Conservation (phyloP, 1,140 invertebrate genomes). For the Psilanteris sp. region DNA sequence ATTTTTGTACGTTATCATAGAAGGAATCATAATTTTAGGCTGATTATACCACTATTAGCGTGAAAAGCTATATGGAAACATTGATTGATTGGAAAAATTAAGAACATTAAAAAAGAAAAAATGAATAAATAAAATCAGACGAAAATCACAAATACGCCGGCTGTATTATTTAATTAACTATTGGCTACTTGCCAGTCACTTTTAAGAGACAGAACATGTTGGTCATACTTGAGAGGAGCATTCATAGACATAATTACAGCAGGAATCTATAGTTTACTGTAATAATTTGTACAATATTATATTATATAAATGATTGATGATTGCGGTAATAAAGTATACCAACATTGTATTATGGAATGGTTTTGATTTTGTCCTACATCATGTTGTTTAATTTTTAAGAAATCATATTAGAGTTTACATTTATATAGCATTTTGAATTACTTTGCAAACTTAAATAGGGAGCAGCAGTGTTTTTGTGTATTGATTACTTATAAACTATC, state of each 20-base stretch:
- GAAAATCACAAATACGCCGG: slow-evolving; percentile 65
- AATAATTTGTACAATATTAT: slow-evolving; percentile 80
- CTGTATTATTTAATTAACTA: slow-evolving; percentile 75
- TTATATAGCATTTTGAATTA: too few species aligned
- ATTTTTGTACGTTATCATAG: slow-evolving; percentile 79
- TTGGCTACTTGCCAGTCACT: slow-evolving; percentile 71
- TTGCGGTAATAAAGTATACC: slow-evolving; percentile 79
- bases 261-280: slow-evolving; percentile 79
- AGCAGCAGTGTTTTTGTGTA: too few species aligned
- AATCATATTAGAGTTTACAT: too few species aligned
- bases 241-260: slow-evolving; percentile 76
- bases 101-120: slow-evolving; percentile 22
- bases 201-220: slow-evolving; percentile 73
- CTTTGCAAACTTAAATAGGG: too few species aligned
- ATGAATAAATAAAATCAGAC: slow-evolving; percentile 43
- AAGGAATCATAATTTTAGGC: slow-evolving; percentile 74
- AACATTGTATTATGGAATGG: slow-evolving; percentile 74
- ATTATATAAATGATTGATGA: slow-evolving; percentile 76
- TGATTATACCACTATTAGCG: slow-evolving; percentile 60
- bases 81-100: slow-evolving; percentile 16
- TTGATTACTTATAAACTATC: too few species aligned
- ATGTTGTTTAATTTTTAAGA: background rate
- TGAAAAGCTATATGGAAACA: slow-evolving; percentile 50
- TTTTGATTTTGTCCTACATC: slow-evolving; percentile 20
- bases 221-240: slow-evolving; percentile 75